phyloP scores from a whole-genome alignment of 2,113 vertebrate species.

The Ibidorhyncha struthersii region DNA sequence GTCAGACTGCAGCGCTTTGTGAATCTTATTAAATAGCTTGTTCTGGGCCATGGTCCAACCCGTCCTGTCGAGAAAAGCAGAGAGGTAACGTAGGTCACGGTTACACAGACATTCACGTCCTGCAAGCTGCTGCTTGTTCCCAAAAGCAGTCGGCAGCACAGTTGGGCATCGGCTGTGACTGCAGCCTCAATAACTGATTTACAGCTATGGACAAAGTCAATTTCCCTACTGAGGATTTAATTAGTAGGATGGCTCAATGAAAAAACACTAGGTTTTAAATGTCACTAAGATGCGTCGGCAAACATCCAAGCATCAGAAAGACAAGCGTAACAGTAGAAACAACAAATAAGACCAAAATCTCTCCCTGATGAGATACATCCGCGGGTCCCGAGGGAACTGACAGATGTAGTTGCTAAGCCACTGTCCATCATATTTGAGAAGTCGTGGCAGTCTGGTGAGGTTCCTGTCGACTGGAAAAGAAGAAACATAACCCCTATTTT shows the following conservation, averaged over 20 bases:
- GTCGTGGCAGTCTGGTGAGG: no score
- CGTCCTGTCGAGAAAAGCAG: constrained; percentile 73
- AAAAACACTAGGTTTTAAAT: fast-evolving
- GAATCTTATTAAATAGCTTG: constrained; percentile 97
- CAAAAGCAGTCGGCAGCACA: not conserved
- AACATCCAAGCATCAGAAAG: not conserved
- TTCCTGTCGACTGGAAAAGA: no score
- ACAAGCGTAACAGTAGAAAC: not conserved
- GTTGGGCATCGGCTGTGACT: fast-evolving
- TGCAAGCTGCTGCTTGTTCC: fast-evolving
- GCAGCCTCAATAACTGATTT: fast-evolving
- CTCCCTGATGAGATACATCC: no score
- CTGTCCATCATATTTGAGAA: no score
- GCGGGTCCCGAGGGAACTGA: no score
- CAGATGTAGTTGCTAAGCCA: no score
- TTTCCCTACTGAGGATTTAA: not conserved
- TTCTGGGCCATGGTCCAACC: constrained; percentile 96
- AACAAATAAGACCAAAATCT: not conserved
- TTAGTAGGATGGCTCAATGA: not conserved
- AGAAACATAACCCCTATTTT: no score
- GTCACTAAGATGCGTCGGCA: fast-evolving
- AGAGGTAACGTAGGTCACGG: fast-evolving
- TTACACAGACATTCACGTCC: not conserved
- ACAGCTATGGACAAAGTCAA: fast-evolving
- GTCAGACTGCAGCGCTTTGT: constrained; percentile 94